phyloP scores from a whole-genome alignment of 2,888 invertebrate genomes.

The Lysandra bellargus region DNA sequence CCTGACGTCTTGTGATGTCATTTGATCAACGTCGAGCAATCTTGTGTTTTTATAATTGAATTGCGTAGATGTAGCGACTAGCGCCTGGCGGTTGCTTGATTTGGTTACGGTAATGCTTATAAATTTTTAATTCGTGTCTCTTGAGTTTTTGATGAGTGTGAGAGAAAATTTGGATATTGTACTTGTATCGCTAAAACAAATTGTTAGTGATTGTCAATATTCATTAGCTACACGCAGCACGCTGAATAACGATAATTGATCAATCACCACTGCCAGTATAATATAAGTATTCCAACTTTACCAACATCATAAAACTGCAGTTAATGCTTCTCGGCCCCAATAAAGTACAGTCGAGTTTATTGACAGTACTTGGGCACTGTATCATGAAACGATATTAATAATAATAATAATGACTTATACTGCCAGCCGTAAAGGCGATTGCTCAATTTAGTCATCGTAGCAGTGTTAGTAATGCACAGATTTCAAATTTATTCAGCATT shows the following conservation, averaged over 20 bases:
- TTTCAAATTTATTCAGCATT: neutral
- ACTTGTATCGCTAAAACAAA: too few relatives aligned
- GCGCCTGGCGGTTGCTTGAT: neutral
- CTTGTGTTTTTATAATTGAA: slow-evolving; percentile 28
- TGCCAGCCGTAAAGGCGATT: neutral
- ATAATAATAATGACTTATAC: neutral
- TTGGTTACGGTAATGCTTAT: neutral
- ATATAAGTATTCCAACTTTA: neutral
- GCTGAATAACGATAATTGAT: neutral
- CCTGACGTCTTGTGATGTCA: slow-evolving; percentile 49
- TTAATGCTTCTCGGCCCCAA: neutral
- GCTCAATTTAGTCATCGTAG: neutral
- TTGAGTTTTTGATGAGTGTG: neutral
- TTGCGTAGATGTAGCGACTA: neutral
- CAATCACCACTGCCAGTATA: neutral
- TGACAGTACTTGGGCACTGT: neutral
- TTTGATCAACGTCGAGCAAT: slow-evolving; percentile 46
- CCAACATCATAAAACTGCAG: neutral
- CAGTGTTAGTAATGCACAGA: neutral
- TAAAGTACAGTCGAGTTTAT: slow-evolving; percentile 5
- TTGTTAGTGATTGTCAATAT: neutral
- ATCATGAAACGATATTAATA: slow-evolving; percentile 2
- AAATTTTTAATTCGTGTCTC: neutral
- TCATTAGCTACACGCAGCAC: neutral
- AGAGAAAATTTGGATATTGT: neutral